Conservation (phyloP, 2,888 invertebrate species). For the Drosophila rellima region DNA sequence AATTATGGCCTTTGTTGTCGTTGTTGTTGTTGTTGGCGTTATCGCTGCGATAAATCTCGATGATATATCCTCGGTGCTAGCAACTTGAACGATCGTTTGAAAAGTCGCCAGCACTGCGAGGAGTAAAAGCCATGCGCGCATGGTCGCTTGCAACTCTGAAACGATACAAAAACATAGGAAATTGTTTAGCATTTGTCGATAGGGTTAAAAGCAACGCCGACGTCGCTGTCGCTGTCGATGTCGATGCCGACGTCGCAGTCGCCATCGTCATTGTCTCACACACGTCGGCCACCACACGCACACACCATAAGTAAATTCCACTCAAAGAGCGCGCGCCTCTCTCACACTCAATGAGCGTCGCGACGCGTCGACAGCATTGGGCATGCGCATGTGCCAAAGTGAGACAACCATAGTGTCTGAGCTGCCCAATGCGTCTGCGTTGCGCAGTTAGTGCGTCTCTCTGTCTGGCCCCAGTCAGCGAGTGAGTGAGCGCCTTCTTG, state of each 20-base stretch:
- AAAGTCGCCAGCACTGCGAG: conserved; percentile 87
- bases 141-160: conserved; percentile 86
- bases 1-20: conserved; percentile 45
- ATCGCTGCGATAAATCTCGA: conserved; percentile 82
- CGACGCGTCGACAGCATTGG: background rate
- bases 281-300: conserved; percentile 1
- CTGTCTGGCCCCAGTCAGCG: conserved; percentile 27
- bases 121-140: conserved; percentile 86
- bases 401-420: conserved; percentile 38
- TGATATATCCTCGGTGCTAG: conserved; percentile 86
- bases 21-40: conserved; percentile 63
- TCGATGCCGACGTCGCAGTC: conserved; percentile 17
- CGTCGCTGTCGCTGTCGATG: conserved; percentile 19
- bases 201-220: conserved; percentile 68
- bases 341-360: conserved; percentile 2
- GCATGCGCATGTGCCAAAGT: conserved; percentile 50
- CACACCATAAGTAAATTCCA: conserved; percentile 16
- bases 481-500: background rate
- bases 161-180: conserved; percentile 83
- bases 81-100: conserved; percentile 86
- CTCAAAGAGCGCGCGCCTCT: conserved; percentile 42
- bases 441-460: conserved; percentile 32
- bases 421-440: conserved; percentile 49
- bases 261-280: background rate
- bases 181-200: conserved; percentile 78